Evolutionary conservation across 2,113 vertebrate genomes (phyloP).

Genomic region (Elanus axillaris): DNA sequence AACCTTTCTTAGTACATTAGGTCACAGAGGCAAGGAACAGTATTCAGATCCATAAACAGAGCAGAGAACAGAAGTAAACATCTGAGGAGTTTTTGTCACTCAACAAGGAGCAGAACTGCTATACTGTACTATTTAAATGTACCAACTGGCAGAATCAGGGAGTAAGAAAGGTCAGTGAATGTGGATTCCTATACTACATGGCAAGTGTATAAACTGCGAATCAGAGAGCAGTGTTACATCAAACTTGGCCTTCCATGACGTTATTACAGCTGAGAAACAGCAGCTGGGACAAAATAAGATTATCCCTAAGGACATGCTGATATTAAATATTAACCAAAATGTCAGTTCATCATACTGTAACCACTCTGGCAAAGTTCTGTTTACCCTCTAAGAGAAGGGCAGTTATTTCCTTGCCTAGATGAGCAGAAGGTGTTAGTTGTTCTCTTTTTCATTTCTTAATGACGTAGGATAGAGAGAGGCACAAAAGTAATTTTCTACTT

Average conservation of each 20-base stretch:
- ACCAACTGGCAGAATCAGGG: not conserved
- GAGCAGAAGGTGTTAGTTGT: not conserved
- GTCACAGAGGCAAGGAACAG: not conserved
- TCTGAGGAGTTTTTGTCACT: not conserved
- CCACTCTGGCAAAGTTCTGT: not conserved
- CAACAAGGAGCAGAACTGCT: not conserved
- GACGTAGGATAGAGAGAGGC: not conserved
- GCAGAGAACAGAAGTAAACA: not conserved
- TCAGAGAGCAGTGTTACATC: not conserved
- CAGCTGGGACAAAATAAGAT: not conserved
- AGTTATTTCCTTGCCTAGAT: not conserved
- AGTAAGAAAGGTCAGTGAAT: not conserved
- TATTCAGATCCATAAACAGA: not conserved
- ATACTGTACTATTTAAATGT: not conserved
- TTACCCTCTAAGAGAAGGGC: not conserved
- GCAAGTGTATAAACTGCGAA: not conserved
- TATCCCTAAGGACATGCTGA: not conserved
- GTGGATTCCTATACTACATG: not conserved
- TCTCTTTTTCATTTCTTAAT: not conserved
- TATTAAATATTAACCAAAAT: not conserved
- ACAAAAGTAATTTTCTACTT: not conserved
- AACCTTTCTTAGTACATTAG: not conserved
- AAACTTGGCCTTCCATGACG: not conserved
- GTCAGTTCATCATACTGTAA: not conserved
- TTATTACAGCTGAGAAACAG: not conserved